Evolutionary conservation across 2,797 vertebrate genomes (phyloP), one percentile per base, ranked within the genome.

Genomic region (Halcyon smyrnensis): DNA sequence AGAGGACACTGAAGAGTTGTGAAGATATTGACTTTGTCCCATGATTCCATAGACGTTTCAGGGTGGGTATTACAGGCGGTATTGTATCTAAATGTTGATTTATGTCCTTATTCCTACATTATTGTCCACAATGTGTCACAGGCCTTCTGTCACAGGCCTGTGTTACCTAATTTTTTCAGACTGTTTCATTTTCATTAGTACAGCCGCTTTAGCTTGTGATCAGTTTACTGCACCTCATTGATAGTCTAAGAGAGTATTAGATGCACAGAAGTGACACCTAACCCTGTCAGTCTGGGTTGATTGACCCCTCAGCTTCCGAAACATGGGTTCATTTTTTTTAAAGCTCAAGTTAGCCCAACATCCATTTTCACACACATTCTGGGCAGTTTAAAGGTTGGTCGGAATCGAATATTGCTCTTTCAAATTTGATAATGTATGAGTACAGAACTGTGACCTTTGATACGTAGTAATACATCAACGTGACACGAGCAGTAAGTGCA

Each of bases 391-490:
- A 98, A 98, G 96, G 99, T 97, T 98, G 97, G 98, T 99, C 98
- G 89, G 97, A 98, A 98, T 98, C 97, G 94, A 98, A 98, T 99
- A 98, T 98, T 98, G 99, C 98, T 98, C 99, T 99, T 99, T 99
- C 99, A 99, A 98, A 99, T 99, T 99, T 99, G 99, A 99, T 99
- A 99, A 99, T 99, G 98, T 99, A 99, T 99, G 99, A 99, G 99
- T 99, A 98, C 98, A 99, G 99, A 99, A 99, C 98, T 96, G 95
- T 99, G 99, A 99, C 99, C 99, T 99, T 98, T 98, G 98, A 98
- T 98, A 98, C 98, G 39, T 97, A 97, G 99, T 98, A 99, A 99
- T 99, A 99, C 98, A 99, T 99, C 99, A 99, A 98, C 98, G 97
- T 99, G 99, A 99, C 99, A 98, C 25, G 93, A 98, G 98, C 99